phyloP scores from a whole-genome alignment of 2,888 invertebrate species.

The Scaptomyza parva region DNA sequence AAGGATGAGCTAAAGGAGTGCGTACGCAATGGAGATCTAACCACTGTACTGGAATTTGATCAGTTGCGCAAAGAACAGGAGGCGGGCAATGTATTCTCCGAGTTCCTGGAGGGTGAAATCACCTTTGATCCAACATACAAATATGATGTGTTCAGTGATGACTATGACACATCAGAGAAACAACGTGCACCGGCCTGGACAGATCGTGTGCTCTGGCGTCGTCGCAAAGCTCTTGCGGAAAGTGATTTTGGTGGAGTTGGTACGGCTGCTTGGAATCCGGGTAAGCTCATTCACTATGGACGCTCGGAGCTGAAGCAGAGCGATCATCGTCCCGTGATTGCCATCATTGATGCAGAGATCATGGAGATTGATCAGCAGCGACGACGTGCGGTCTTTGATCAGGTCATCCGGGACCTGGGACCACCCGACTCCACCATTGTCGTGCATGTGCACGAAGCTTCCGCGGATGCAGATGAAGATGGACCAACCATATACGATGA shows the following conservation, averaged over 20 bases:
- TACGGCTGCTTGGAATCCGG: constrained; percentile 89
- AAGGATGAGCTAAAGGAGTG: constrained; percentile 96
- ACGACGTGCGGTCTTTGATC: constrained; percentile 90
- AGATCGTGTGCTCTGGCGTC: constrained; percentile 97
- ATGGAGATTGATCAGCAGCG: constrained; percentile 91
- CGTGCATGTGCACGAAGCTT: constrained; percentile 88
- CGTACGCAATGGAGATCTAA: constrained; percentile 87
- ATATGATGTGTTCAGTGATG: constrained; percentile 99
- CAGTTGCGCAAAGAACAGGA: constrained; percentile 93
- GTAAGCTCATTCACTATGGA: constrained; percentile 94
- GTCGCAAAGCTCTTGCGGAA: constrained; percentile 90
- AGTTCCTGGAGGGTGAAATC: constrained; percentile 96
- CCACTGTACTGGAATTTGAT: constrained; percentile 93
- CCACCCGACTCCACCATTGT: constrained; percentile 98
- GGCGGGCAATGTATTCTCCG: constrained; percentile 94
- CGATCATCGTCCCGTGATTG: constrained; percentile 98
- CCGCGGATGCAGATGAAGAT: constrained; percentile 86
- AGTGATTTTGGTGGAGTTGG: constrained; percentile 85
- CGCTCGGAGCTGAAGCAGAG: constrained; percentile 97
- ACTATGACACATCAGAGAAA: constrained; percentile 99
- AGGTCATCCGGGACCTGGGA: constrained; percentile 94
- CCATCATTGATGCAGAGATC: constrained; percentile 94
- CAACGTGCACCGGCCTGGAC: constrained; percentile 99
- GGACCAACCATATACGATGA: constrained; percentile 90
- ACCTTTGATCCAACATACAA: constrained; percentile 98